Base-by-base conservation (phyloP, 2,888 invertebrate genomes). In the Himalopsyche japonica region DNA sequence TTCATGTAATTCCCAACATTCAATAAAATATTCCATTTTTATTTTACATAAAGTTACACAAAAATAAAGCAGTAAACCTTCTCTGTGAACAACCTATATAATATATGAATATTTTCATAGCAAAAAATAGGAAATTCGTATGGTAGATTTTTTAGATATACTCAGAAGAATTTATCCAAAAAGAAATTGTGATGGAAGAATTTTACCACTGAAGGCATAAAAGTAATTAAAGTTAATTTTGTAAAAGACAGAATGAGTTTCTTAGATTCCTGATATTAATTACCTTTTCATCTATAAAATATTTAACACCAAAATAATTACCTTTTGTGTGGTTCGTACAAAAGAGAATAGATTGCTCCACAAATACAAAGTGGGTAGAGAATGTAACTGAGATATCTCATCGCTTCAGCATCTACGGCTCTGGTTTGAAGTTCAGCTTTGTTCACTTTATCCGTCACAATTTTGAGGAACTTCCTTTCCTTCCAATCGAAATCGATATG, bases 261-360 rank as follows among this genome's bases (percentile, higher is more conserved):
- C 12, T n/a, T 70, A 70, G 20, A 20, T 27, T 27, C 30, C 18
- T 20, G 20, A 70, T 70, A 20, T 18, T 15, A 70, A 2, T 24
- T 12, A 70, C 12, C 10, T n/a, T n/a, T n/a, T n/a, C 18, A 12
- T 30, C 3, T 70, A 4, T 70, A 27, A 2, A n/a, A 70, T 20
- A 30, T 27, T 27, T 8, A 37, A 37, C 1, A 70, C 20, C n/a
- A 32, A 24, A 30, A 77, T 15, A 77, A 27, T 30, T 81, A 97
- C 97, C 97, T 97, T 91, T 96, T 98, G 90, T 99, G 99, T 18
- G 98, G 97, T 88, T 97, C 96, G 90, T 98, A 99, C 18, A 99
- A 88, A 30, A 99, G 93, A 7, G 98, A 98, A 91, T 99, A 99
- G 10, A 96, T 89, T 8, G 99, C 99, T 5, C 98, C 98, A 30